These are phyloP conservation scores for Coendou prehensilis DNA, from an alignment of 2,797 vertebrate genomes.

Conservation along the genomic window DNA sequence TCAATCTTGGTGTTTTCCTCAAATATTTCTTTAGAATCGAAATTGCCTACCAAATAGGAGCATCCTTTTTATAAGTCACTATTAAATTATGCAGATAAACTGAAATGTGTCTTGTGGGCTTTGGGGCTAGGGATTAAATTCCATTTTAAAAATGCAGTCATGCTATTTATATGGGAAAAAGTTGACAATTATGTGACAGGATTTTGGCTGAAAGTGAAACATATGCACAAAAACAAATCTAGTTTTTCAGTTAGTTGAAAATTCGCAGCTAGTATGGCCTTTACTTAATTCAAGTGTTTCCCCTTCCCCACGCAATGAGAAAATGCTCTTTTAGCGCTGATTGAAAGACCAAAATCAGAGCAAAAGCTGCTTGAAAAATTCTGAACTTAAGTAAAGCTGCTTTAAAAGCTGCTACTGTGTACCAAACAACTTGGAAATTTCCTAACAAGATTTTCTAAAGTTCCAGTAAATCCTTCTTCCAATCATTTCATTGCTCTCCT, in stretches of 20 bases:
- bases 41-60: background rate
- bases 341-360: background rate
- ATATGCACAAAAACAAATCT: background rate
- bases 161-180: background rate
- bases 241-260: slow-evolving; percentile 8
- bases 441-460: slow-evolving; percentile 46
- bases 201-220: slow-evolving; percentile 50
- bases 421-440: slow-evolving; percentile 47
- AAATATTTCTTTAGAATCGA: slow-evolving; percentile 36
- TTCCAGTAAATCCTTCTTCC: slow-evolving; percentile 30
- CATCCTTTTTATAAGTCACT: background rate
- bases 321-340: slow-evolving; percentile 15
- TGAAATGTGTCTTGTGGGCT: background rate
- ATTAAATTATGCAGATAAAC: background rate
- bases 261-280: background rate
- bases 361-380: slow-evolving; percentile 60
- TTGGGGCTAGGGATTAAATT: background rate
- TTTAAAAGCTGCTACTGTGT: slow-evolving; percentile 30
- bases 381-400: slow-evolving; percentile 35
- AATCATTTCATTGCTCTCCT: slow-evolving; percentile 15
- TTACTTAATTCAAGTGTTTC: slow-evolving; percentile 49
- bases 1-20: background rate
- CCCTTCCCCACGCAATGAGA: background rate
- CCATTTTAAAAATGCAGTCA: background rate
- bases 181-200: background rate